These are phyloP conservation scores for Aplodontia rufa DNA, from an alignment of 2,113 vertebrate genomes.

Conservation along the genomic window DNA sequence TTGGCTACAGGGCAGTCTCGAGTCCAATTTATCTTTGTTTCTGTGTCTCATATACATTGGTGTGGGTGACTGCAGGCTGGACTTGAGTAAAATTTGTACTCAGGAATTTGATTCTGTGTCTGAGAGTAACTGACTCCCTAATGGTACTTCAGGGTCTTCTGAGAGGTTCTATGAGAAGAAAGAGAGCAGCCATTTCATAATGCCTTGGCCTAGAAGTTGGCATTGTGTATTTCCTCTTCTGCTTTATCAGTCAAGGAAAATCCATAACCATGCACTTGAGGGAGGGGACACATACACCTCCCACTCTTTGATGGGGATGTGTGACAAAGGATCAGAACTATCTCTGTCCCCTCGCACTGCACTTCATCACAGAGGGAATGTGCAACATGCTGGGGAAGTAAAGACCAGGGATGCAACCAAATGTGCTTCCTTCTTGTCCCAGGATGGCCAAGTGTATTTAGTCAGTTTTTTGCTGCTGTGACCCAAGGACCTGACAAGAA, in stretches of 20 bases:
- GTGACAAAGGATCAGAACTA: too few relatives aligned
- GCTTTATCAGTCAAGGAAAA: neutral
- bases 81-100: neutral
- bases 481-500: too few relatives aligned
- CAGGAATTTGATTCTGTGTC: too few relatives aligned
- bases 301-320: too few relatives aligned
- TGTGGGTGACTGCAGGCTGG: neutral
- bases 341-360: neutral
- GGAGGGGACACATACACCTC: neutral
- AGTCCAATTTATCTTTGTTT: neutral
- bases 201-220: neutral
- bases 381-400: rapidly evolving
- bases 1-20: too few relatives aligned
- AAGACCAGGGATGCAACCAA: neutral
- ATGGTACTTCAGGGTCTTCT: neutral
- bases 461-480: too few relatives aligned
- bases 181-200: neutral
- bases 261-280: neutral
- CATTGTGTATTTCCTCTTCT: rapidly evolving
- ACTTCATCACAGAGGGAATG: neutral
- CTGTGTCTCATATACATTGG: rapidly evolving
- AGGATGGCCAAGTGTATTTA: too few relatives aligned
- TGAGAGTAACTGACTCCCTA: neutral
- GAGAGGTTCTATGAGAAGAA: neutral
- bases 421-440: neutral